Conservation (phyloP, 2,888 invertebrate genomes). For the Ecdyonurus torrentis region DNA sequence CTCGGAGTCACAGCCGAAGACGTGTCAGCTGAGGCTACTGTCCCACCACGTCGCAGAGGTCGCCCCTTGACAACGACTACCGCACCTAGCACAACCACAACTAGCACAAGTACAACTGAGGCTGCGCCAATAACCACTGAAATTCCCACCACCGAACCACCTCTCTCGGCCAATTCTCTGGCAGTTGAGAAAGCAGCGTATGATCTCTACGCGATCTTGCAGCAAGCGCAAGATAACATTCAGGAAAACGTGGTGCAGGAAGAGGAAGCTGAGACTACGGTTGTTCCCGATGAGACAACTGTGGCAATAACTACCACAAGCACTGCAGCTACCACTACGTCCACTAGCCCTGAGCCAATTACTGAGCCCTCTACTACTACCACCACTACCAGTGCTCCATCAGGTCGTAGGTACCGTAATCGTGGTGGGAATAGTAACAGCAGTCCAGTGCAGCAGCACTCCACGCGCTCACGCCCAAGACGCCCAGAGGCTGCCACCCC, state of each 20-base stretch:
- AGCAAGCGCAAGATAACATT: conserved; percentile 36
- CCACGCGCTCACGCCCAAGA: not conserved
- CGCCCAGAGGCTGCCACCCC: conserved; percentile 13
- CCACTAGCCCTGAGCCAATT: conserved; percentile 32
- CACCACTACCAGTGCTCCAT: conserved; percentile 13
- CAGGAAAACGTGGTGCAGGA: conserved; percentile 7
- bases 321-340: conserved; percentile 19
- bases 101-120: conserved; percentile 27
- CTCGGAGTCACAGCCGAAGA: conserved; percentile 9
- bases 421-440: not conserved
- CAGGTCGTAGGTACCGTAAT: not conserved
- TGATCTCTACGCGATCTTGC: conserved; percentile 64
- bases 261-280: conserved; percentile 31
- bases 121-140: conserved; percentile 24
- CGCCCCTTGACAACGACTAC: conserved; percentile 12
- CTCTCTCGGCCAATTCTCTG: conserved; percentile 39
- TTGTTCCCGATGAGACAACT: conserved; percentile 21
- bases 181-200: conserved; percentile 68
- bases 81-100: no score
- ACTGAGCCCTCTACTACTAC: conserved; percentile 20
- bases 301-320: conserved; percentile 22
- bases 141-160: conserved; percentile 11
- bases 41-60: not conserved
- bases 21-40: not conserved
- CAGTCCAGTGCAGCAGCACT: not conserved